Evolutionary conservation across 1,140 invertebrate species (phyloP).

Genomic region (Aethina tumida): DNA sequence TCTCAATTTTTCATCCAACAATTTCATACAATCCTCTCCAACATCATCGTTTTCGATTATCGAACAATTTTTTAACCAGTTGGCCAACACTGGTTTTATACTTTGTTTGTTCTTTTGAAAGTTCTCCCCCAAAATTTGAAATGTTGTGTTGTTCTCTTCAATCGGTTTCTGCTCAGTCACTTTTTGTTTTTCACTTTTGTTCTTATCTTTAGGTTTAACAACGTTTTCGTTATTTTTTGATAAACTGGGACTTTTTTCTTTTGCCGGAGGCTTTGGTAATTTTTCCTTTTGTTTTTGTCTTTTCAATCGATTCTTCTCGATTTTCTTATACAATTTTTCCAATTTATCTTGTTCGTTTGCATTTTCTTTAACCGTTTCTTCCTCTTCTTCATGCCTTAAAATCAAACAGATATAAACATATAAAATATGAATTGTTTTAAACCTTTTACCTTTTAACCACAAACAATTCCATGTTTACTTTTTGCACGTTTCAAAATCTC

Average conservation of each 20-base stretch:
- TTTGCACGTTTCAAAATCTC: too few relatives aligned
- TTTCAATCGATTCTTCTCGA: slow-evolving; percentile 26
- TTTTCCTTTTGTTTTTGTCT: slow-evolving; percentile 22
- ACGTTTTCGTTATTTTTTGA: slow-evolving; percentile 16
- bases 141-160: slow-evolving; percentile 18
- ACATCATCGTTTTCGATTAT: slow-evolving; percentile 71
- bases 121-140: slow-evolving; percentile 8
- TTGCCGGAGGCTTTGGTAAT: too few relatives aligned
- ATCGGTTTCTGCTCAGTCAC: slow-evolving; percentile 14
- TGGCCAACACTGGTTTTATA: slow-evolving; percentile 55
- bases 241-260: slow-evolving; percentile 11
- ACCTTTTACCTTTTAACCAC: slow-evolving; percentile 27
- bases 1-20: too few relatives aligned
- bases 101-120: slow-evolving; percentile 27
- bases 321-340: slow-evolving; percentile 20
- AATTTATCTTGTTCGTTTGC: slow-evolving; percentile 28
- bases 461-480: slow-evolving; percentile 29
- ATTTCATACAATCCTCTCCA: slow-evolving; percentile 39
- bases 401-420: slow-evolving; percentile 2
- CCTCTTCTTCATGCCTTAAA: slow-evolving; percentile 19
- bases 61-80: slow-evolving; percentile 74
- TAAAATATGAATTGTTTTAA: slow-evolving; percentile 6
- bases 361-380: slow-evolving; percentile 12
- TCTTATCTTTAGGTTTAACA: slow-evolving; percentile 17
- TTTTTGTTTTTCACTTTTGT: slow-evolving; percentile 11